Conservation (phyloP, 2,888 invertebrate genomes). For the Taphrorychus bicolor region DNA sequence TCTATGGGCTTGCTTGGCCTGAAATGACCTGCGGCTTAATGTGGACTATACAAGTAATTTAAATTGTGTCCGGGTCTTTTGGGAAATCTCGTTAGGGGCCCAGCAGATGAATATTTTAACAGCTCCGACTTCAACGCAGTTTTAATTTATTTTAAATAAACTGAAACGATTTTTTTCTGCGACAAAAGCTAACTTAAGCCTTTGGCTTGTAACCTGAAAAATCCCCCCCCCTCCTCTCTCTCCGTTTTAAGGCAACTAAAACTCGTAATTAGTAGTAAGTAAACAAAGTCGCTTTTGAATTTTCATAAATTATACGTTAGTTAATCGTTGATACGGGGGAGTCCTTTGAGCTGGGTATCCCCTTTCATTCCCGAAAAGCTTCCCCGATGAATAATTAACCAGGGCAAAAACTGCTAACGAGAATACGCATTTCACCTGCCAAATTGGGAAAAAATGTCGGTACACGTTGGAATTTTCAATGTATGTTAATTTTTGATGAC, state of each 20-base stretch:
- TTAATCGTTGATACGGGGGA: not conserved
- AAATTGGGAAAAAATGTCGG: constrained; percentile 24
- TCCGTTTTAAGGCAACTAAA: too few relatives aligned
- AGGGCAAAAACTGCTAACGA: constrained; percentile 27
- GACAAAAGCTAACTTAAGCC: too few relatives aligned
- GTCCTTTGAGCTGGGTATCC: not conserved
- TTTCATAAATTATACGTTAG: constrained; percentile 6
- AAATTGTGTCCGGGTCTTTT: constrained; percentile 29
- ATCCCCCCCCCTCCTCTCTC: too few relatives aligned
- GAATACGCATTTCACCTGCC: constrained; percentile 23
- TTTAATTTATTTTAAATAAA: constrained; percentile 15
- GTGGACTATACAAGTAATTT: constrained; percentile 33
- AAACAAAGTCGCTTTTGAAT: not conserved
- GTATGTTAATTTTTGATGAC: constrained; percentile 22
- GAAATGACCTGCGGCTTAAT: constrained; percentile 25
- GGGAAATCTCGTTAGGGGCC: constrained; percentile 25
- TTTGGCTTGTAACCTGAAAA: too few relatives aligned
- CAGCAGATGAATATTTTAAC: constrained; percentile 29
- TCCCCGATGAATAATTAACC: constrained; percentile 26
- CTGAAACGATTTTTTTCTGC: not conserved
- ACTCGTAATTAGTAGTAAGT: not conserved
- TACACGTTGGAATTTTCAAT: constrained; percentile 13
- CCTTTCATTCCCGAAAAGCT: constrained; percentile 15
- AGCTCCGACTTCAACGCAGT: constrained; percentile 9
- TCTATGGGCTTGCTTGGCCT: constrained; percentile 5